Conservation (phyloP, 2,113 vertebrate genomes). For the Hystrix brachyura region DNA sequence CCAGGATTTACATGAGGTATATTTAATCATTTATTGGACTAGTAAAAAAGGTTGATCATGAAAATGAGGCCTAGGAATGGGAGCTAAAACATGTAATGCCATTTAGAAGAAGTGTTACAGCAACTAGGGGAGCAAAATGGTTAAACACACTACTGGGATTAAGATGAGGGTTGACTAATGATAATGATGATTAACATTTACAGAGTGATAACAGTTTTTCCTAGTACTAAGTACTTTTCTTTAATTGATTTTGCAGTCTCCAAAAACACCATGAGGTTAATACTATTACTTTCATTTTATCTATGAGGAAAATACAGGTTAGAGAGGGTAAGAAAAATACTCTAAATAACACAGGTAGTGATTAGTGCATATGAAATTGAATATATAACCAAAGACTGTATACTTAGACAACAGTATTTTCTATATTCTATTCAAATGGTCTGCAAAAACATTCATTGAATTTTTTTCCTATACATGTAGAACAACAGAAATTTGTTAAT, state of each 20-base stretch:
- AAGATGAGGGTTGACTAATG: conserved; percentile 5
- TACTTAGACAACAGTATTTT: not conserved
- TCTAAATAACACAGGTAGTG: conserved; percentile 6
- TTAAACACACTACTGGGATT: not conserved
- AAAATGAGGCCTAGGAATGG: conserved; percentile 12
- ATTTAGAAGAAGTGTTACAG: not conserved
- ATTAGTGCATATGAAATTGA: not conserved
- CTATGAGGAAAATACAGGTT: not conserved
- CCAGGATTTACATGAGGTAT: not conserved
- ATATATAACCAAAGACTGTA: not conserved
- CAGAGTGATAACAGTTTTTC: conserved; percentile 3
- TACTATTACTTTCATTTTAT: conserved; percentile 27
- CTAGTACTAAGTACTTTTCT: not conserved
- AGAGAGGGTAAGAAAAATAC: conserved; percentile 1
- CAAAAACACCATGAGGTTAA: not conserved
- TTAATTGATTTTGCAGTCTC: conserved; percentile 47
- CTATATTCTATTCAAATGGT: not conserved
- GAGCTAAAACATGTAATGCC: not conserved
- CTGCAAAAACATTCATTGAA: conserved; percentile 29
- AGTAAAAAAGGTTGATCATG: not conserved
- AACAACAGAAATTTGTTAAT: not conserved
- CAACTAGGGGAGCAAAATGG: not conserved
- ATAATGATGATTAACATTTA: conserved; percentile 43
- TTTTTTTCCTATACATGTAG: not conserved
- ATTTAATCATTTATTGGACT: conserved; percentile 4